A percentile compares a stretch with the other conserved stretches of the same genome.
These are phyloP conservation scores for Tribolium madens DNA, from an alignment of 1,140 invertebrate species.

Conservation along the genomic window DNA sequence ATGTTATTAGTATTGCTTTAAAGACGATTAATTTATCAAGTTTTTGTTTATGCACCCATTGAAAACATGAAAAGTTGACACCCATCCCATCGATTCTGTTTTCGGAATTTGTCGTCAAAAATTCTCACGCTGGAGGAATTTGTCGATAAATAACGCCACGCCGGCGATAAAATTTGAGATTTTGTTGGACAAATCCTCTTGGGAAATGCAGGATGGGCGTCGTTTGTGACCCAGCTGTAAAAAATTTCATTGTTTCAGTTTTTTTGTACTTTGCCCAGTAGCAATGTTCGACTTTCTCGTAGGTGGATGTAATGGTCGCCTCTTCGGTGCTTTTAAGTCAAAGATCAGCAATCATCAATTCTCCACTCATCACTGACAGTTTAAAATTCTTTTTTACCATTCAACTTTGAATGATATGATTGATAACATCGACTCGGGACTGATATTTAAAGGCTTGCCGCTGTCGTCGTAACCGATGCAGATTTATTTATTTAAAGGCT, in stretches of 20 bases:
- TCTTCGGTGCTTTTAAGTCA: conserved; percentile 19
- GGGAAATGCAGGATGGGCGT: neutral
- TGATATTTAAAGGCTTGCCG: conserved; percentile 5
- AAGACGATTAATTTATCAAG: too few species aligned
- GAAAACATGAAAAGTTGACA: too few species aligned
- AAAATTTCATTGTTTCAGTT: neutral
- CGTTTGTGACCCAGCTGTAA: neutral
- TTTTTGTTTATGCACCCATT: too few species aligned
- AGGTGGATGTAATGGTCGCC: conserved; percentile 2
- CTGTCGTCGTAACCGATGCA: conserved; percentile 15
- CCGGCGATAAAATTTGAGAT: neutral
- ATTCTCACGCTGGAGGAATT: neutral
- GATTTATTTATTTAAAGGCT: too few species aligned
- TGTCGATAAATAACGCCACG: neutral
- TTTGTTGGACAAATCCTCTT: neutral
- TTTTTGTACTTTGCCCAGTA: neutral
- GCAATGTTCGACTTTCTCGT: neutral
- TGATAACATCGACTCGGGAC: conserved; percentile 8
- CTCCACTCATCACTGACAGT: conserved; percentile 31
- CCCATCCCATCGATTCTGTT: too few species aligned
- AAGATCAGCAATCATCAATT: conserved; percentile 22
- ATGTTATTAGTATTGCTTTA: too few species aligned
- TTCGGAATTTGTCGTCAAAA: neutral
- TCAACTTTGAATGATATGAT: conserved; percentile 22
- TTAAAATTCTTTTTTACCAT: conserved; percentile 33